Base-by-base conservation (phyloP, 2,113 vertebrate genomes). In the Phaetusa simplex region DNA sequence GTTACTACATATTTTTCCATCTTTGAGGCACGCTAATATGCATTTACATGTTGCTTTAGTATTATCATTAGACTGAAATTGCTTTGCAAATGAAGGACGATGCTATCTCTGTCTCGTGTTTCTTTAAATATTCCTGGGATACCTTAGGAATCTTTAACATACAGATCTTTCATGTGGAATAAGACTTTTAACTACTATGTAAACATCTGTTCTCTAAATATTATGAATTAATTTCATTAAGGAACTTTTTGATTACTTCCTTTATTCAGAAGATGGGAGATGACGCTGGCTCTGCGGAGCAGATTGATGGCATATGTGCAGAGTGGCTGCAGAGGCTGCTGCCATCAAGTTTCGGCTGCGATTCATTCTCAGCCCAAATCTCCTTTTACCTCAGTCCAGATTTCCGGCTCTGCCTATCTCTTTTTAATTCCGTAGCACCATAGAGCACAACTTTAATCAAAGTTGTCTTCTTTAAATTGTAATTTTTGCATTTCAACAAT, bases 11-110 rank as follows among this genome's bases (percentile, higher is more conserved):
- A 62, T 83, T 84, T 90, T 88, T 66, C 72, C 42, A 16, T 81
- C 65, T 91, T 71, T 0, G 5, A 50, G 43, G 18, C 47, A 59
- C 32, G 56, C 45, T 67, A 79, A 47, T 87, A 36, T 11, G 29
- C 20, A 43, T 91, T 66, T 86, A 67, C 52, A 64, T 69, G 47
- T 52, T 71, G 78, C 8, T 36, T 64, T 91, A 67, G 27, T 74
- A 87, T 82, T 97, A 67, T 64, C n/a, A 30, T 74, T 86, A 88
- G 55, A 50, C 42, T 91, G 65, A 71, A 92, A 83, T 84, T 74
- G 65, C 65, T 89, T 94, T 86, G 80, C 64, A 91, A 81, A 36
- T 71, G 64, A 83, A 78, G 53, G 34, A 36, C 42, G 45, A 65
- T 96, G 72, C 38, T 88, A 5, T 91, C 76, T 80, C 61, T 71